A percentile compares a stretch with the other conserved stretches of the same genome.
Evolutionary conservation across 2,797 vertebrate genomes (phyloP).

Genomic region (Danio tinwini): DNA sequence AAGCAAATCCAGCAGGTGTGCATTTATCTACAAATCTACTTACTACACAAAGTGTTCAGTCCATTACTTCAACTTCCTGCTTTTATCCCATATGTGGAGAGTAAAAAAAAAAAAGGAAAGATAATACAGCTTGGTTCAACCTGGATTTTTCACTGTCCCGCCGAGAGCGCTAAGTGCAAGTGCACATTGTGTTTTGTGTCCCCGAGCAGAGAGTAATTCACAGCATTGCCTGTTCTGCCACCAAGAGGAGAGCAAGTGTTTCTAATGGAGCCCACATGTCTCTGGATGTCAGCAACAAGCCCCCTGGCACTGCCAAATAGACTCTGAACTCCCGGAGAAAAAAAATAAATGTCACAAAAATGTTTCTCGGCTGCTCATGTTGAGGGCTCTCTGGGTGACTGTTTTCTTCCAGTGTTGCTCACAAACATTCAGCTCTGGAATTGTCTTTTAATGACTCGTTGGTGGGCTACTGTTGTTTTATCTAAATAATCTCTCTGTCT

Average conservation of each 20-base stretch:
- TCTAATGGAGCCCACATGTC: conserved; percentile 74
- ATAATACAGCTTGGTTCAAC: conserved; percentile 3
- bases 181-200: conserved; percentile 50
- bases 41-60: background rate
- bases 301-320: conserved; percentile 73
- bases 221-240: conserved; percentile 63
- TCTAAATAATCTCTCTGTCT: background rate
- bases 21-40: background rate
- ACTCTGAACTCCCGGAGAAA: conserved; percentile 65
- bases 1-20: background rate
- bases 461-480: background rate
- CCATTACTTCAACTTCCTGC: background rate
- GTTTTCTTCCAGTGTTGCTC: conserved; percentile 62
- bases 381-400: conserved; percentile 71
- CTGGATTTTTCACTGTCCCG: background rate
- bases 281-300: conserved; percentile 71
- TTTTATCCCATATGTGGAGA: background rate
- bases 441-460: background rate
- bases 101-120: background rate
- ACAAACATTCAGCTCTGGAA: conserved; percentile 12
- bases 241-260: conserved; percentile 72
- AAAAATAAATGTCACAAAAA: conserved; percentile 79
- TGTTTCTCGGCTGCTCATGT: conserved; percentile 72
- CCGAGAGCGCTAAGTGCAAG: conserved; percentile 29
- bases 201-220: conserved; percentile 71